Conservation (phyloP, 2,888 invertebrate species). For the Dusona sp. region DNA sequence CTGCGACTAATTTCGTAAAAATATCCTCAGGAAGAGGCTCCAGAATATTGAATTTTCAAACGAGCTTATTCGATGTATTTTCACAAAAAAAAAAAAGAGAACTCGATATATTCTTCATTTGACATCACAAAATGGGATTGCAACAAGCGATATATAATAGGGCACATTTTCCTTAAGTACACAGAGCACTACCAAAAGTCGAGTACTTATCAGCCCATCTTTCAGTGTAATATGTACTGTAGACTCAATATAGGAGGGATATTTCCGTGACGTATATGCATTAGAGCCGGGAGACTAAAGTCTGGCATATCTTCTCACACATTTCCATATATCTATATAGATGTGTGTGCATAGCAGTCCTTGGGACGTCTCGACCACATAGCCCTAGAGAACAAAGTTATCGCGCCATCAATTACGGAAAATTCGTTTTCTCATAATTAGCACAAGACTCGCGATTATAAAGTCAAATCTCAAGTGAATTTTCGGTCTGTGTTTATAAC, state of each 20-base stretch:
- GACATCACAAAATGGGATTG: neutral
- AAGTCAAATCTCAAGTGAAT: constrained; percentile 72
- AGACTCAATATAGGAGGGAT: neutral
- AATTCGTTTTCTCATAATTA: constrained; percentile 69
- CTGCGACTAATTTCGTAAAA: no score
- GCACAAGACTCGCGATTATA: constrained; percentile 73
- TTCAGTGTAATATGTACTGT: neutral
- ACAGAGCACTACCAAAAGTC: neutral
- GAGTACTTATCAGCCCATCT: neutral
- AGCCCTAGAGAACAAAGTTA: constrained; percentile 19
- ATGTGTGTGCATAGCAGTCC: neutral
- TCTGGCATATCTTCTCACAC: neutral
- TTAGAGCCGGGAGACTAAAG: neutral
- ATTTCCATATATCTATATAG: neutral
- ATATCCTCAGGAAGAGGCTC: no score
- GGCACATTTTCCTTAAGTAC: neutral
- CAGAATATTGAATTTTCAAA: neutral
- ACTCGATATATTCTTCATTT: neutral
- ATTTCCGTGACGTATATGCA: neutral
- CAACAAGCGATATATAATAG: neutral
- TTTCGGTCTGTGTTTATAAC: neutral
- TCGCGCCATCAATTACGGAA: constrained; percentile 44
- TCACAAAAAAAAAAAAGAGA: neutral
- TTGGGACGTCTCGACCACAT: constrained; percentile 20
- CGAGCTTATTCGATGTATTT: neutral